Evolutionary conservation across 30 jellyfish, hydroid and myxozoan genomes (phyloP), one percentile per base, ranked within the genome.

Genomic region (Pseudorhiza aurosa): DNA sequence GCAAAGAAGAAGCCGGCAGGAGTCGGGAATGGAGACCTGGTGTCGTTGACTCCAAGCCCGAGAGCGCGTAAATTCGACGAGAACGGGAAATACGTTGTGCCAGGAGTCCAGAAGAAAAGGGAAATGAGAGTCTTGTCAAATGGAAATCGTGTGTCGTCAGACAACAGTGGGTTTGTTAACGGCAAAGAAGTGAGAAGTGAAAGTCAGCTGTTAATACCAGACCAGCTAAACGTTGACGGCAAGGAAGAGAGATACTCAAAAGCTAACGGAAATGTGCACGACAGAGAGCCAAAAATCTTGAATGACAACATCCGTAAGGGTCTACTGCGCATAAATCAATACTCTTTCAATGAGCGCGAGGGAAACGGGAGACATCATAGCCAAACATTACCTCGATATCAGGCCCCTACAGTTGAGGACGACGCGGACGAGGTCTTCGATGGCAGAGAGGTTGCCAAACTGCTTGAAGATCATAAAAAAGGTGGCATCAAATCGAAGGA

Each of bases 391-490:
- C 36, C 67, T 7, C 8, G 4, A 19, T 14, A 53, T 8, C 14
- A 1, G 36, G 1, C 32, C 12, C 22, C 67, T 14, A 53, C 9
- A n/a, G 32, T 53, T 8, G 37, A 19, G 2, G 35, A 19, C 12
- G 14, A 53, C 5, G 67, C 17, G 12, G 5, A 10, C 21, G 27
- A 14, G 15, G 28, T 14, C 33, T 17, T 12, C 9, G 56, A 63
- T 63, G 76, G 76, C 57, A 24, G 31, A 21, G 51, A 31, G 57
- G 57, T 63, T 7, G 76, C 76, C 10, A 40, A 63, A 31, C 15
- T 31, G 45, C 56, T 63, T 14, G 76, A 63, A 31, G 9, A 11
- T 21, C 24, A 29, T 6, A 63, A 31, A 40, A 31, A 31, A 57
- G 24, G 56, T 5, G 76, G 76, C 0, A 31, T 63, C 4, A 24